Conservation (phyloP, 2,113 vertebrate genomes). For the Acinonyx jubatus region DNA sequence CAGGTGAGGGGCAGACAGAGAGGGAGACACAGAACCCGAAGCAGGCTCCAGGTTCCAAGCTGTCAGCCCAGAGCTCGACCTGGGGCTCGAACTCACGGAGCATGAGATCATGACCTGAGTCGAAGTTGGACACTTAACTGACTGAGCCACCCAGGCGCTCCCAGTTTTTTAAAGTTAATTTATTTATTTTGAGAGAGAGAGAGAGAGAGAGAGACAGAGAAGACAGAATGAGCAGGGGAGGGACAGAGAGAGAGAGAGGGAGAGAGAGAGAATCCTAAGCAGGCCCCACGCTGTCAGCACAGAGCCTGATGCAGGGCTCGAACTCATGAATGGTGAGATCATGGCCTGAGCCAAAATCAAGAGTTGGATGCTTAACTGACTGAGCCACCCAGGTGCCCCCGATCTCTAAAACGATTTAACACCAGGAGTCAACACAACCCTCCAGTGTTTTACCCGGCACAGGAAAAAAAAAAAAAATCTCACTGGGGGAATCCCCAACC, state of each 20-base stretch:
- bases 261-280: too few species aligned
- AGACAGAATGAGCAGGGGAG: not conserved
- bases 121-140: not conserved
- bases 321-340: not conserved
- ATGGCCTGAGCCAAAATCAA: not conserved
- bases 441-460: accelerated
- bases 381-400: not conserved
- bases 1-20: not conserved
- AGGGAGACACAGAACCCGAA: not conserved
- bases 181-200: not conserved
- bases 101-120: not conserved
- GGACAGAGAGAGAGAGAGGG: not conserved
- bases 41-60: not conserved
- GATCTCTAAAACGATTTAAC: not conserved
- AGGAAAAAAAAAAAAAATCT: too few species aligned
- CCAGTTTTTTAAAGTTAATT: not conserved
- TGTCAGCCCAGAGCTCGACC: not conserved
- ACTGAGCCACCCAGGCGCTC: not conserved
- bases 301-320: not conserved
- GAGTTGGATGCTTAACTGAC: not conserved
- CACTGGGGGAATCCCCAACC: not conserved
- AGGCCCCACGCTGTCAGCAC: not conserved
- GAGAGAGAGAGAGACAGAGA: too few species aligned
- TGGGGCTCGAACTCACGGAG: not conserved
- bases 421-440: too few species aligned